phyloP scores from a whole-genome alignment of 2,113 vertebrate genomes.

The Poicephalus gulielmi region DNA sequence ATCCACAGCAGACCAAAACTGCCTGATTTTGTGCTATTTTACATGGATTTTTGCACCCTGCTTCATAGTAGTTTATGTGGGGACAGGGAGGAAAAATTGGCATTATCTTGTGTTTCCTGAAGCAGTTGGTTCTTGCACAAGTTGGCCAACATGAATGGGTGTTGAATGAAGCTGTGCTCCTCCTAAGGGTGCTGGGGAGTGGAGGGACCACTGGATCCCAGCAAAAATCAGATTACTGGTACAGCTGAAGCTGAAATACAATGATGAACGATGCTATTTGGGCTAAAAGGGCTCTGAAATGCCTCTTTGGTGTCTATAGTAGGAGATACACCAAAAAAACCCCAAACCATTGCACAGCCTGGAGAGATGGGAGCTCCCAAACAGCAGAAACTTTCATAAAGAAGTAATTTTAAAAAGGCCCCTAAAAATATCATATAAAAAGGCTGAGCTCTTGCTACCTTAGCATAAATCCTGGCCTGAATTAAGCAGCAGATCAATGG shows the following conservation, averaged over 20 bases:
- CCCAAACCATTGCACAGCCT: accelerated
- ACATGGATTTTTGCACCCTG: not conserved
- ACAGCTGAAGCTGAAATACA: not conserved
- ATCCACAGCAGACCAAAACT: not conserved
- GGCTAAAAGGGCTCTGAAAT: not conserved
- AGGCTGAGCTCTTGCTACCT: not conserved
- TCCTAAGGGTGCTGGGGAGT: not conserved
- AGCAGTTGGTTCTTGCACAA: not conserved
- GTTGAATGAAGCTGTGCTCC: not conserved
- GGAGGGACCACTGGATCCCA: not conserved
- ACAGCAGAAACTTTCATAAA: not conserved
- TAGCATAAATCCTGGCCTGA: conserved; percentile 34
- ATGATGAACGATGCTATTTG: not conserved
- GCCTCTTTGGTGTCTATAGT: accelerated
- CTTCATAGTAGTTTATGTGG: accelerated
- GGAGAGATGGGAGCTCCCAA: not conserved
- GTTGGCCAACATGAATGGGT: accelerated
- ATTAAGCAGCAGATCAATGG: conserved; percentile 9
- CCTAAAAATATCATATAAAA: not conserved
- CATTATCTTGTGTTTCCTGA: accelerated
- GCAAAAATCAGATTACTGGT: not conserved
- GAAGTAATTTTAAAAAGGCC: not conserved
- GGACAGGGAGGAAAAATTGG: not conserved
- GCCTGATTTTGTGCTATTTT: conserved; percentile 48
- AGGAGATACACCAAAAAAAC: accelerated